Percentiles rank a stretch among this genome's conserved stretches.
Conservation (phyloP, 2,888 invertebrate species). For the Cheiracanthium punctorium region DNA sequence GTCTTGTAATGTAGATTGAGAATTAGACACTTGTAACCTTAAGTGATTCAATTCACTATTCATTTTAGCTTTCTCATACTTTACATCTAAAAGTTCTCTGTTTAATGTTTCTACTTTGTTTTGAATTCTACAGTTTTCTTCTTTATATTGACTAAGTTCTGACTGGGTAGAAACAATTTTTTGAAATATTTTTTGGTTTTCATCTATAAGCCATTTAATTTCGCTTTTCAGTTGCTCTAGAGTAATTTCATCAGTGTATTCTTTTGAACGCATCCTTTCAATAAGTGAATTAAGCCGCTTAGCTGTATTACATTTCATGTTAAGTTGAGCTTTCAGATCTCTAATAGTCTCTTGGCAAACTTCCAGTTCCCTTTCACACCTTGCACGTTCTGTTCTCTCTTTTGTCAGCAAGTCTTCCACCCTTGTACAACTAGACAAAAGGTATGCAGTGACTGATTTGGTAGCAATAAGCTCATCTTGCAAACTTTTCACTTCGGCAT, state of each 20-base stretch:
- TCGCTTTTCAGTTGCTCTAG: constrained; percentile 44
- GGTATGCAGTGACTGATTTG: constrained; percentile 16
- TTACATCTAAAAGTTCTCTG: constrained; percentile 40
- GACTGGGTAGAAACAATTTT: constrained; percentile 26
- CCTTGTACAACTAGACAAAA: constrained; percentile 33
- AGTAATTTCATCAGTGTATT: constrained; percentile 34
- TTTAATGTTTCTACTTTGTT: constrained; percentile 38
- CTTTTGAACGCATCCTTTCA: constrained; percentile 46
- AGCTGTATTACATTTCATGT: constrained; percentile 15
- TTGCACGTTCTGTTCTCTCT: constrained; percentile 2
- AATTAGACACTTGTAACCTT: constrained; percentile 29
- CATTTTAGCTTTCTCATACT: constrained; percentile 49
- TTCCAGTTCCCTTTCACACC: constrained; percentile 31
- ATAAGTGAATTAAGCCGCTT: constrained; percentile 31
- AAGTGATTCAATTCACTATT: constrained; percentile 53
- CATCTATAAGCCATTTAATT: constrained; percentile 36
- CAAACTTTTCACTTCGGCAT: not conserved
- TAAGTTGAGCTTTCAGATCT: constrained; percentile 34
- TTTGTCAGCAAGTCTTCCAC: constrained; percentile 28
- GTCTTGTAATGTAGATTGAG: constrained; percentile 1
- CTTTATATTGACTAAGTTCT: constrained; percentile 33
- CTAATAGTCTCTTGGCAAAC: not conserved
- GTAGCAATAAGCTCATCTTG: constrained; percentile 27
- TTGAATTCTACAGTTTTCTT: constrained; percentile 41
- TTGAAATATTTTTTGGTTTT: constrained; percentile 42